A percentile compares a stretch with the other conserved stretches of the same genome.
These are phyloP conservation scores for Muscidifurax raptorellus DNA, from an alignment of 1,140 invertebrate species.

Conservation along the genomic window DNA sequence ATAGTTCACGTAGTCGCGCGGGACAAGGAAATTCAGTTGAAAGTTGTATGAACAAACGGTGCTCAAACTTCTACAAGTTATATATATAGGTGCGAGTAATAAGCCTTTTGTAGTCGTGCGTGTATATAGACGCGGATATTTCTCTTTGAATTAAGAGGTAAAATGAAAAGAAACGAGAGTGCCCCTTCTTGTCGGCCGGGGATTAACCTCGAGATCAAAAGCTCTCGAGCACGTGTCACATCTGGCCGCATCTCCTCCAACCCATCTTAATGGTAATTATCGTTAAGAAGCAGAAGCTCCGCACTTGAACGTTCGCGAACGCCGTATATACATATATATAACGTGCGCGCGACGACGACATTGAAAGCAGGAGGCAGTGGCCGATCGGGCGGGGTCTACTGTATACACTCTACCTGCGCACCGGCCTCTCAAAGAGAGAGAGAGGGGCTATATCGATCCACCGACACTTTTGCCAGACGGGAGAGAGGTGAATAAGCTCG, in stretches of 20 bases:
- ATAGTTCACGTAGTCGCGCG: too few species aligned
- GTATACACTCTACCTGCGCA: background rate
- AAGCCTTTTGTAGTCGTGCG: too few species aligned
- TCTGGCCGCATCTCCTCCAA: background rate
- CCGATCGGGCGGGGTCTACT: conserved; percentile 23
- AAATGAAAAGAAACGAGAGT: too few species aligned
- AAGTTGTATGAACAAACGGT: too few species aligned
- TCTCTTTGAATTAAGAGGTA: background rate
- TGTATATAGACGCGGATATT: too few species aligned
- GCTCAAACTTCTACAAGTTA: too few species aligned
- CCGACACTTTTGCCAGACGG: background rate
- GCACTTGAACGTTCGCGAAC: background rate
- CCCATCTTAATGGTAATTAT: conserved; percentile 8
- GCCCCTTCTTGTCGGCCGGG: background rate
- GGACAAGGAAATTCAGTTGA: too few species aligned
- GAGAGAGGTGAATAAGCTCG: conserved; percentile 36
- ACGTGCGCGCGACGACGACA: background rate
- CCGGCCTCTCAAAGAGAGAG: background rate
- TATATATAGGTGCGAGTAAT: too few species aligned
- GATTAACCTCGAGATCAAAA: background rate
- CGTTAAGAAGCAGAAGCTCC: background rate
- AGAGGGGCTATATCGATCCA: conserved; percentile 41
- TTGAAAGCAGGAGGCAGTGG: background rate
- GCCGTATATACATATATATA: background rate
- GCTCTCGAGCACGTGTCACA: too few species aligned